Percentiles rank a stretch among this genome's conserved stretches.
Evolutionary conservation across 2,797 vertebrate species (phyloP).

Genomic region (Carduelis carduelis): DNA sequence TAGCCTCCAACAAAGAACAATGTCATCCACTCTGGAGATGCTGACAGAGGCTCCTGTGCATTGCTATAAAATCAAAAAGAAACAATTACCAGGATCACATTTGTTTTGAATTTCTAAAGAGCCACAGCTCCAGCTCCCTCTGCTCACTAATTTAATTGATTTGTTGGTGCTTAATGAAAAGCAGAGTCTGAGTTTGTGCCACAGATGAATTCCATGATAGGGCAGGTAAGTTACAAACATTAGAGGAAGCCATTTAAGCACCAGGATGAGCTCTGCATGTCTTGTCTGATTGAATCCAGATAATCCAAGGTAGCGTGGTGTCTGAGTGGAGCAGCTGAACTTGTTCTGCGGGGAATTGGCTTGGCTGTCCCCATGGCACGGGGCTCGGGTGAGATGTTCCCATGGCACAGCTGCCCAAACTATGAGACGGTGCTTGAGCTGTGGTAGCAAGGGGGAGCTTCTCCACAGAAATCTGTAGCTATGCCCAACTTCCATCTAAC

Average conservation of each 20-base stretch:
- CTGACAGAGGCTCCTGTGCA: neutral
- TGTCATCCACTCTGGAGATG: neutral
- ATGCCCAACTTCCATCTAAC: neutral
- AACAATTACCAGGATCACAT: neutral
- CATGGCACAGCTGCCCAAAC: neutral
- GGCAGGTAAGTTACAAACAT: neutral
- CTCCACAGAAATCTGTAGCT: neutral
- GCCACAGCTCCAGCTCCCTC: neutral
- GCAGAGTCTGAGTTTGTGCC: neutral
- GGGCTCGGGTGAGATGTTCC: accelerated
- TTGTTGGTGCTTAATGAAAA: neutral
- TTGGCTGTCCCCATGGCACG: neutral
- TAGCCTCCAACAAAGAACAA: neutral
- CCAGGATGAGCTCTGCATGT: neutral
- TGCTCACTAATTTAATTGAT: neutral
- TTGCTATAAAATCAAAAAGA: neutral
- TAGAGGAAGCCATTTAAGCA: neutral
- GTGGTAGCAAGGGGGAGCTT: neutral
- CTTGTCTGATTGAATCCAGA: neutral
- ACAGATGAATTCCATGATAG: neutral
- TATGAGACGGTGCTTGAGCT: neutral
- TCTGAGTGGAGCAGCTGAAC: neutral
- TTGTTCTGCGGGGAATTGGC: neutral
- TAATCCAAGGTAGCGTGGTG: neutral
- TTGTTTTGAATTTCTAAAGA: neutral